Percentiles rank a stretch among this genome's conserved stretches.
Evolutionary conservation across 2,113 vertebrate species (phyloP).

Genomic region (Pedionomus torquatus): DNA sequence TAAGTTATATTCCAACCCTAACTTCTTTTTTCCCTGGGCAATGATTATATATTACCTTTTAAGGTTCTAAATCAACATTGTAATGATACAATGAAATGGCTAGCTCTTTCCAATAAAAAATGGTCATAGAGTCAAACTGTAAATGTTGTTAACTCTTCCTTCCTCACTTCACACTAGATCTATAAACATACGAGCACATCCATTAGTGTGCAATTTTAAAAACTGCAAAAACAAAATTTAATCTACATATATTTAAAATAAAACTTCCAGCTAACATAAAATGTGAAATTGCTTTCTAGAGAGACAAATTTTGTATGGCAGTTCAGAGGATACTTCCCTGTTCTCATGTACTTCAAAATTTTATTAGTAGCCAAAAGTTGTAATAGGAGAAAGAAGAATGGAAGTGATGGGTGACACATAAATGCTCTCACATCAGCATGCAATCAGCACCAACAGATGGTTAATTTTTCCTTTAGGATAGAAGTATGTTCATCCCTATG

Average conservation of each 20-base stretch:
- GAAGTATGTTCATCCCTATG: background rate
- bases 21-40: background rate
- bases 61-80: background rate
- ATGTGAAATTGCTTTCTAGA: background rate
- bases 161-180: background rate
- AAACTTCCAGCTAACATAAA: background rate
- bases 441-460: background rate
- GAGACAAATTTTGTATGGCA: background rate
- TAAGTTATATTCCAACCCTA: background rate
- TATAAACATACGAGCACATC: background rate
- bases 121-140: background rate
- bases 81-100: background rate
- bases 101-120: conserved; percentile 8
- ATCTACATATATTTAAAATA: background rate
- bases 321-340: background rate
- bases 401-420: background rate
- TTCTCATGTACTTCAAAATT: background rate
- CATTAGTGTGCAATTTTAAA: background rate
- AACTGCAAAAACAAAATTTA: background rate
- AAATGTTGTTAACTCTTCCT: background rate
- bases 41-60: background rate
- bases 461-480: background rate
- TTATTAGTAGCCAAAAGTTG: background rate
- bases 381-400: background rate
- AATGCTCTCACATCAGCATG: background rate